These are phyloP conservation scores for Pyrocephalus nanus DNA, from an alignment of 2,797 vertebrate genomes.

Conservation along the genomic window DNA sequence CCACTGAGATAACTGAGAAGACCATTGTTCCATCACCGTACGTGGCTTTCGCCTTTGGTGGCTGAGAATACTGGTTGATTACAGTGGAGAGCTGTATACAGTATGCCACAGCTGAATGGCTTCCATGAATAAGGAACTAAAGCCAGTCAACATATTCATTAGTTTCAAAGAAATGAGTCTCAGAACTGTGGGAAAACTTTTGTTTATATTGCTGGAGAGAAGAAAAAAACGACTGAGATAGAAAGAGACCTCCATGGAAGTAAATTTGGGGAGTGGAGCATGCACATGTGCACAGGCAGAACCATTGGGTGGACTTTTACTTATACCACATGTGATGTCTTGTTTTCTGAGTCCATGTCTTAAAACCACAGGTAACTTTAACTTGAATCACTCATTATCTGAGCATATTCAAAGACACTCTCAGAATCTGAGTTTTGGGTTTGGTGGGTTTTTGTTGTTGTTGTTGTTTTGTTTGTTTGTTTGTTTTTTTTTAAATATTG, in stretches of 20 bases:
- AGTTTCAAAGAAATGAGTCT: constrained; percentile 57
- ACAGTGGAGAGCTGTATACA: constrained; percentile 25
- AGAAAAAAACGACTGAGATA: background rate
- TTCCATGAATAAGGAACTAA: constrained; percentile 63
- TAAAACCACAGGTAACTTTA: background rate
- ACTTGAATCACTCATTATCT: too few relatives aligned
- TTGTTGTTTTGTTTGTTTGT: too few relatives aligned
- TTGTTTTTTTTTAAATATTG: background rate
- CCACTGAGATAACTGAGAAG: background rate
- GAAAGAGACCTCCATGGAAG: constrained; percentile 46
- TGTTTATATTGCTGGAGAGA: constrained; percentile 40
- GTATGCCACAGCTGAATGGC: constrained; percentile 61
- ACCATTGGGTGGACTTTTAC: background rate
- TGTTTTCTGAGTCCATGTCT: background rate
- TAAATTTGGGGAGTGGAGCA: background rate
- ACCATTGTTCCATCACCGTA: background rate
- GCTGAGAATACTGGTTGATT: constrained; percentile 41
- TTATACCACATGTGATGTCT: background rate
- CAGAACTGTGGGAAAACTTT: constrained; percentile 69
- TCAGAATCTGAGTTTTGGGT: background rate
- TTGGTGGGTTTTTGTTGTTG: too few relatives aligned
- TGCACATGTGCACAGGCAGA: background rate
- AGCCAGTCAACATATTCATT: constrained; percentile 53
- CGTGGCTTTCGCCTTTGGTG: background rate
- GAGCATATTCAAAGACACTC: background rate